phyloP scores from a whole-genome alignment of 2,113 vertebrate genomes.

The Ciconia maguari region DNA sequence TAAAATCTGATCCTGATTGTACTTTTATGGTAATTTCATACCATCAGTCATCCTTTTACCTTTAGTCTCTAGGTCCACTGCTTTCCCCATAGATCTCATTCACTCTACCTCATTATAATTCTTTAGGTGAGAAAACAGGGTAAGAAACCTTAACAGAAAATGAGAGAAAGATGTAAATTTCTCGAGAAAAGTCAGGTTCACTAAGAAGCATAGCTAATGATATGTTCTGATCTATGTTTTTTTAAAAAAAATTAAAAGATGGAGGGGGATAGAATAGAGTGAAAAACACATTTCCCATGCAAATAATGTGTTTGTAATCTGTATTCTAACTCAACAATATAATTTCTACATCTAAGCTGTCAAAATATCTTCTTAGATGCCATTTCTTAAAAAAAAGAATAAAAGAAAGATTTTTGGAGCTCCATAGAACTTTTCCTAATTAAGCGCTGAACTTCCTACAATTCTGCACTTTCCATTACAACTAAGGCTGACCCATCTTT shows the following conservation, averaged over 20 bases:
- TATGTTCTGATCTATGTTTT: conserved; percentile 87
- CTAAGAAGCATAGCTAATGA: conserved; percentile 81
- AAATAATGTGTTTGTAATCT: conserved; percentile 67
- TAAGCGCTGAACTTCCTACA: background rate
- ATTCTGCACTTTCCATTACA: background rate
- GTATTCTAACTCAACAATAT: conserved; percentile 4
- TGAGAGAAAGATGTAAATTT: conserved; percentile 97
- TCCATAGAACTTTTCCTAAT: conserved; percentile 40
- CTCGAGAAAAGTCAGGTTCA: conserved; percentile 83
- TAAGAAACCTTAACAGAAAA: conserved; percentile 86
- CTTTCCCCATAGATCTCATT: conserved; percentile 93
- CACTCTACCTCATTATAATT: conserved; percentile 97
- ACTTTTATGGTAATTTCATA: conserved; percentile 98
- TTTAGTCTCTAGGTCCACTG: conserved; percentile 93
- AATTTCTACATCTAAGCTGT: conserved; percentile 42
- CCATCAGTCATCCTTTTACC: conserved; percentile 96
- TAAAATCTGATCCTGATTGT: conserved; percentile 99
- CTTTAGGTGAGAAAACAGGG: conserved; percentile 91
- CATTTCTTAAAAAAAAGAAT: background rate
- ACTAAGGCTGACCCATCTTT: background rate
- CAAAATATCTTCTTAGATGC: conserved; percentile 16
- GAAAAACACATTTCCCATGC: conserved; percentile 52
- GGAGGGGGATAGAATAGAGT: conserved; percentile 7
- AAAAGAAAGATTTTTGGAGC: conserved; percentile 17
- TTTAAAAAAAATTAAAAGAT: conserved; percentile 67